phyloP scores from a whole-genome alignment of 2,113 vertebrate species.

The Rafetus swinhoei region DNA sequence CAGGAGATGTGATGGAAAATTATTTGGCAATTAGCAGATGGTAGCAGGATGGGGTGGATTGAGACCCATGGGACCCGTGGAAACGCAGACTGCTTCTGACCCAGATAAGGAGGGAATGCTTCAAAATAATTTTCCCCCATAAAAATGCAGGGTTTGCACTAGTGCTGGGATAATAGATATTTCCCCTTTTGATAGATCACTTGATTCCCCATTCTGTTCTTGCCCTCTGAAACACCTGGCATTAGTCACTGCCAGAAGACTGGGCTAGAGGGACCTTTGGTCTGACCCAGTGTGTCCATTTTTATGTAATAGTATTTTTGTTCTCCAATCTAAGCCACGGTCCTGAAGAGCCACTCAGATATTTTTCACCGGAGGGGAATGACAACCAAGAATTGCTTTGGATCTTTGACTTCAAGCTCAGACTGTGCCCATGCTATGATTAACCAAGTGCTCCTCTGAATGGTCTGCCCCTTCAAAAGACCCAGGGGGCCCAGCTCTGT shows the following conservation, averaged over 20 bases:
- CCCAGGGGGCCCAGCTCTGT: neutral
- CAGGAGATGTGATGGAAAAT: neutral
- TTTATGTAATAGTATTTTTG: neutral
- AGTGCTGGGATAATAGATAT: slow-evolving; percentile 64
- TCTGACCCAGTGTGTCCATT: neutral
- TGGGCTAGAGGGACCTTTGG: no score
- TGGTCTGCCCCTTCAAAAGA: neutral
- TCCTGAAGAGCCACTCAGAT: slow-evolving; percentile 59
- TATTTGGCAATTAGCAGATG: slow-evolving; percentile 41
- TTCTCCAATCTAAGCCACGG: slow-evolving; percentile 58
- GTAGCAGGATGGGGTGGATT: slow-evolving; percentile 29
- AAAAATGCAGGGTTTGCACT: slow-evolving; percentile 8
- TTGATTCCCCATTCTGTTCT: slow-evolving; percentile 29
- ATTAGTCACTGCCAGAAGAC: no score
- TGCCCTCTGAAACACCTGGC: slow-evolving; percentile 19
- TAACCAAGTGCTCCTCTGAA: neutral
- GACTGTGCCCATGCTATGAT: slow-evolving; percentile 40
- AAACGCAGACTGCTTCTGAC: slow-evolving; percentile 50
- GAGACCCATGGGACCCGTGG: neutral
- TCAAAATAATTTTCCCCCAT: slow-evolving; percentile 43
- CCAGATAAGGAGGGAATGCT: slow-evolving; percentile 60
- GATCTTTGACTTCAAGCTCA: slow-evolving; percentile 47
- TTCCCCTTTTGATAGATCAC: neutral
- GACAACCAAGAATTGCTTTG: slow-evolving; percentile 64
- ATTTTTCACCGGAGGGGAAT: slow-evolving; percentile 46